Base-by-base conservation (phyloP, 1,140 invertebrate genomes). In the Phthorimaea operculella region DNA sequence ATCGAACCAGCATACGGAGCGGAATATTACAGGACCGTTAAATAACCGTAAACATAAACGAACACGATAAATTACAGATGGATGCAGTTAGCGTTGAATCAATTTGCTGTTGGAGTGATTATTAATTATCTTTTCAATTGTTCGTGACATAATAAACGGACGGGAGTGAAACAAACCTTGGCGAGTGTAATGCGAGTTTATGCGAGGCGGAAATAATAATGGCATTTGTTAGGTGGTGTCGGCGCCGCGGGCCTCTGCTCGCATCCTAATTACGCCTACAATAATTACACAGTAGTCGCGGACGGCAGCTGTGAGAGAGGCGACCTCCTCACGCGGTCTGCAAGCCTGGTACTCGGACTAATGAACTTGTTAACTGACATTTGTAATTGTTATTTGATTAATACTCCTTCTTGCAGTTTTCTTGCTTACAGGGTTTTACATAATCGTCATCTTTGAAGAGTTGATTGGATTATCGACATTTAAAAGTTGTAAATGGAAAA, bases 191-290 rank as follows among this genome's bases (percentile, higher is more conserved):
- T 71, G 66, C 68, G 72, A 74, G 77, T 70, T 76, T 81, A 81
- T 71, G 66, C 68, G 72, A 74, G 77, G 63, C 78, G 78, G 81
- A 84, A 83, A 84, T 80, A 77, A 79, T 82, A 80, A 79, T 79
- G 73, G 76, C 74, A 69, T 78, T 79, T 77, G 78, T 79, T 76
- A 66, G 70, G 62, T 67, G 54, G 68, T 64, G 72, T 74, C 72
- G 76, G 64, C 77, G 77, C 79, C 76, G 70, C 71, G 76, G 77
- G 74, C 74, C 63, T 57, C 62, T 68, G 65, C 65, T 33, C 79
- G 76, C 76, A 83, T 83, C 76, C 79, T 83, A 83, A 84, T 84
- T 84, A 81, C 70, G 72, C 73, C 76, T 76, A 79, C 80, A 80
- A 81, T 83, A 82, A 83, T 83, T 84, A 79, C 68, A 74, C 76